A percentile compares a stretch with the other conserved stretches of the same genome.
phyloP scores from a whole-genome alignment of 2,888 invertebrate species.

The Lithophane socia region DNA sequence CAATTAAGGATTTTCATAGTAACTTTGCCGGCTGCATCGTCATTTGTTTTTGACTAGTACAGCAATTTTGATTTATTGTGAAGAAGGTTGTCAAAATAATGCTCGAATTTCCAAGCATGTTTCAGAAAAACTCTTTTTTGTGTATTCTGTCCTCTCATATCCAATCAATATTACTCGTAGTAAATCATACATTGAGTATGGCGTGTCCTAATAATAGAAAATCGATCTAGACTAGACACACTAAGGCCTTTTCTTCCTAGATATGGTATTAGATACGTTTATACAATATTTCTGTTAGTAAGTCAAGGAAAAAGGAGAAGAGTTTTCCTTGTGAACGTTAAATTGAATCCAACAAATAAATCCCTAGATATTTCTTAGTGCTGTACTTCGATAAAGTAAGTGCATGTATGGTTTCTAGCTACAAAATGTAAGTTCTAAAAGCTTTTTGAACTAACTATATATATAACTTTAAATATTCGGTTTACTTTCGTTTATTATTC shows the following conservation, averaged over 20 bases:
- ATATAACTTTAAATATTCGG: neutral
- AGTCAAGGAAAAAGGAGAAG: constrained; percentile 5
- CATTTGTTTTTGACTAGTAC: too few relatives aligned
- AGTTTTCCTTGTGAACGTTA: constrained; percentile 32
- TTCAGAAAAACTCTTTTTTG: too few relatives aligned
- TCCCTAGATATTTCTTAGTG: constrained; percentile 18
- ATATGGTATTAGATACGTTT: neutral
- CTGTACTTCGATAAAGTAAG: constrained; percentile 12
- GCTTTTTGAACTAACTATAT: too few relatives aligned
- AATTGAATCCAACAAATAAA: constrained; percentile 42
- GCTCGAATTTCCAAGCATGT: too few relatives aligned
- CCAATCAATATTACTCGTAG: neutral
- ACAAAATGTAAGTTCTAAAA: constrained; percentile 5
- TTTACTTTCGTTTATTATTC: neutral
- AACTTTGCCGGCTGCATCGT: too few relatives aligned
- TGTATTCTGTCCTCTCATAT: neutral
- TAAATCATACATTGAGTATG: neutral
- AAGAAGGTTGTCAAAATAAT: too few relatives aligned
- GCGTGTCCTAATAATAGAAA: neutral
- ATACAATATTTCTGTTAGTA: constrained; percentile 1
- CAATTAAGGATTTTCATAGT: too few relatives aligned
- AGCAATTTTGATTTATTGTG: too few relatives aligned
- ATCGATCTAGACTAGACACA: neutral
- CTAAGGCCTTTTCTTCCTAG: neutral
- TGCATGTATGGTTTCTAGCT: neutral